Conservation (phyloP, 2,888 invertebrate genomes). For the Calephelis perditalis region DNA sequence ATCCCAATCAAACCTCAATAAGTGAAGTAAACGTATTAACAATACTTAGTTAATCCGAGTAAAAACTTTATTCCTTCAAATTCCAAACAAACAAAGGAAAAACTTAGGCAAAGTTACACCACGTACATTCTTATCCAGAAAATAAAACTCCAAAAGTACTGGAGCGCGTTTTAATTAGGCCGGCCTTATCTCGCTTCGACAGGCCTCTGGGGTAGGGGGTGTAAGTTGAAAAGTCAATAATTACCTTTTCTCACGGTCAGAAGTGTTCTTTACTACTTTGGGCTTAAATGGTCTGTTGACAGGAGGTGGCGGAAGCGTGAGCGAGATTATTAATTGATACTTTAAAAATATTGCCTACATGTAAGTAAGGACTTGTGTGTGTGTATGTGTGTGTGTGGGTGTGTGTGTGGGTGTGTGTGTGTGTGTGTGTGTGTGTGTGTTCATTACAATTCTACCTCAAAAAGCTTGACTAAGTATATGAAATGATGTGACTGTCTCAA, state of each 20-base stretch:
- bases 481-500: too few species aligned
- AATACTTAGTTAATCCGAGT: not conserved
- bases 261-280: slow-evolving; percentile 48
- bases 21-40: too few species aligned
- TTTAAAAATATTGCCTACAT: too few species aligned
- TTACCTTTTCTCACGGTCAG: slow-evolving; percentile 64
- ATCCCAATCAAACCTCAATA: too few species aligned
- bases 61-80: slow-evolving; percentile 6
- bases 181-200: slow-evolving; percentile 61
- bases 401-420: too few species aligned
- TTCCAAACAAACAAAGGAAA: slow-evolving; percentile 8
- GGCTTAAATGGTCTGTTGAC: slow-evolving; percentile 8
- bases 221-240: slow-evolving; percentile 63
- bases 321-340: slow-evolving; percentile 18
- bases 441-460: too few species aligned
- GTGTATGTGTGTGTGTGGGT: too few species aligned
- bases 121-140: slow-evolving; percentile 14
- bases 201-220: slow-evolving; percentile 39
- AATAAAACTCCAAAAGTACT: slow-evolving; percentile 31
- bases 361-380: too few species aligned
- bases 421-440: too few species aligned
- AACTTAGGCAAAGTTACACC: slow-evolving; percentile 10
- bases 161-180: slow-evolving; percentile 60
- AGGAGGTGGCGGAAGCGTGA: slow-evolving; percentile 14
- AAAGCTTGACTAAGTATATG: too few species aligned